Base-by-base conservation (phyloP, 2,797 vertebrate genomes). In the Lepus oiostolus region DNA sequence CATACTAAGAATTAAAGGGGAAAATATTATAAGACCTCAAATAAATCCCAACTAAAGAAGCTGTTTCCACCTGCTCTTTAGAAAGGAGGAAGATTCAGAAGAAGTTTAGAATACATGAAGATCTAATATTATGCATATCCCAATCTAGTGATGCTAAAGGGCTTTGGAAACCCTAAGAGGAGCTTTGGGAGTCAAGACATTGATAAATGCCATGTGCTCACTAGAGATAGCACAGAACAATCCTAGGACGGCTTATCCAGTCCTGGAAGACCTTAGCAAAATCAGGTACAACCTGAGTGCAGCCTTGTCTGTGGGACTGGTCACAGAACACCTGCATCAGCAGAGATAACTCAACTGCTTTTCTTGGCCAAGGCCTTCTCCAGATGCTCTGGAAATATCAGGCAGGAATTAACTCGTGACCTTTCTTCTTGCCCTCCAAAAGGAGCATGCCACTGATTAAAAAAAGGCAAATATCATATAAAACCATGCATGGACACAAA, bases 381-480 rank as follows among this genome's bases (percentile, higher is more conserved):
- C 19, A 63, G 26, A 83, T 35, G 24, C 21, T 88, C 89, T 85
- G 54, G 9, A 42, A 62, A 82, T 90, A 65, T 63, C 16, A 89
- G 58, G 38, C 60, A 77, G 77, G 19, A 91, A 68, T 95, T 79
- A 83, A 52, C 54, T 35, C 68, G 60, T 60, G 58, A 95, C 24
- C 63, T 67, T 82, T 77, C 77, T 89, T 30, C 24, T 42, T 11
- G n/a, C 26, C 26, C 38, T 32, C 42, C 47, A 22, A 76, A 85
- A 94, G 62, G 68, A 94, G 42, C 1, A 87, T 74, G 32, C 5
- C 26, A 52, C 8, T 81, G 58, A 90, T 70, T 24, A 77, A 52
- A 96, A 89, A 47, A 47, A 58, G 7, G 50, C 38, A 94, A 93
- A 70, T 24, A 22, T 47, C 93, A 77, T 24, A 22, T 47, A 71